Evolutionary conservation across 2,797 vertebrate species (phyloP), one percentile per base, ranked within the genome.

Genomic region (Sebastes oblongus): DNA sequence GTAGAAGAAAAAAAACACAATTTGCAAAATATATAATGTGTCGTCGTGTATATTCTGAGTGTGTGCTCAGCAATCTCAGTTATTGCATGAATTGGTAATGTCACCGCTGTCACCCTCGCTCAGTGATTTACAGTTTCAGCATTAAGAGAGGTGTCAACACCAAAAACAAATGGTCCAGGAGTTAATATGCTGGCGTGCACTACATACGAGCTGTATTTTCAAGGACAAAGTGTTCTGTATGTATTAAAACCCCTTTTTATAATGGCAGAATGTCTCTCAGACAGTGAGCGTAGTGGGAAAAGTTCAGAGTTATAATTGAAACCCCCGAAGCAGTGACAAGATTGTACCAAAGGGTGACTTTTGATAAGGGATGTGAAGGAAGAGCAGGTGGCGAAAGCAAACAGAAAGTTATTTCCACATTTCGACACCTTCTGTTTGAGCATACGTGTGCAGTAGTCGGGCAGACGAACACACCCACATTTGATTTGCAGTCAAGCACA

Each of bases 71-170:
- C 92, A 91, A 77, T 90, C 87, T 89, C 74, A 7, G 75, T 90
- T 91, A 91, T 89, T 91, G 91, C 91, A 89, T 86, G 89, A 88
- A 93, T 89, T 76, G 90, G 88, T 92, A 93, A 93, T 92, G 90
- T 92, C 90, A 90, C 72, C 7, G 87, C 91, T 89, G 90, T 90
- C 92, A 89, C 61, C 78, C 82, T 77, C 13, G 22, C 80, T 82
- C 82, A 77, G 78, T 92, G 93, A 94, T 94, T 93, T 93, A 91
- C 92, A 90, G 88, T 89, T 86, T 91, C 86, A 91, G 91, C 92
- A 92, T 91, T 92, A 92, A 90, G 78, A 90, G 87, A 85, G 84
- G 89, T 91, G 91, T 94, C 92, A 91, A 87, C 88, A 81, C 66
- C 87, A 81, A 84, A 93, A 93, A 93, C 87, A 91, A 93, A 93